A percentile compares a stretch with the other conserved stretches of the same genome.
Conservation (phyloP, 2,113 vertebrate species). For the Mus musculus region GRCm39 chr2:85868001-85868500, state of each 20-base stretch:
- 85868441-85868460: not conserved
- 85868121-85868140: not conserved
- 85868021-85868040: not conserved
- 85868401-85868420: not conserved
- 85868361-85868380: not conserved
- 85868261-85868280: not conserved
- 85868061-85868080: not conserved
- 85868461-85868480: not conserved
- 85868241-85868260: too few species aligned
- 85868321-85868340: not conserved
- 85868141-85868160: not conserved
- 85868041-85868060: not conserved
- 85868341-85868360: not conserved
- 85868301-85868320: not conserved
- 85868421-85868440: not conserved
- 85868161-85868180: not conserved
- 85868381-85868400: not conserved
- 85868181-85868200: not conserved
- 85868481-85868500: not conserved
- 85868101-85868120: not conserved
- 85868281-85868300: not conserved
- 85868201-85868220: not conserved
- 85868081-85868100: not conserved
- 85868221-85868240: not conserved
- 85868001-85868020: not conserved